phyloP scores from a whole-genome alignment of 2,888 invertebrate genomes.

The Caenorhabditis macrosperma region DNA sequence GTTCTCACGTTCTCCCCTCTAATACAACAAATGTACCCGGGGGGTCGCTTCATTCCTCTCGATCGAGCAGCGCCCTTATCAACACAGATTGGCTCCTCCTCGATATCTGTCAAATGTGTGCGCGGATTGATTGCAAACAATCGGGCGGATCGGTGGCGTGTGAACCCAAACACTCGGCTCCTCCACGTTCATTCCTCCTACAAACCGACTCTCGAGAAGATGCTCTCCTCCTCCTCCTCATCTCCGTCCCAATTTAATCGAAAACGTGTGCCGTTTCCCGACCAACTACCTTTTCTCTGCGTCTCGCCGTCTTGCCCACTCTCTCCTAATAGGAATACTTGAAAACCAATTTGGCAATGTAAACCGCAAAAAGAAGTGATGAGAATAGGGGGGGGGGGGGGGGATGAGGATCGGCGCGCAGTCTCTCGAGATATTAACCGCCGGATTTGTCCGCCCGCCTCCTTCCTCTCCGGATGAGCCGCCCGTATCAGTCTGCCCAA shows the following conservation, averaged over 20 bases:
- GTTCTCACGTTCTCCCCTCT: neutral
- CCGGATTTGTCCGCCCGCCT: conserved; percentile 33
- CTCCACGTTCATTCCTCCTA: conserved; percentile 18
- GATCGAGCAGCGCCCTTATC: neutral
- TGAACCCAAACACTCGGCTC: conserved; percentile 44
- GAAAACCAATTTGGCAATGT: conserved; percentile 55
- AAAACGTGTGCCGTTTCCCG: conserved; percentile 37
- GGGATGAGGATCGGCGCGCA: neutral
- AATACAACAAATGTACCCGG: neutral
- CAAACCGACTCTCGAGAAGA: conserved; percentile 9
- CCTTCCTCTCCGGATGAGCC: conserved; percentile 15
- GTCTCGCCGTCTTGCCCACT: conserved; percentile 22
- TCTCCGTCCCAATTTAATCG: conserved; percentile 51
- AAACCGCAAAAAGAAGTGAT: conserved; percentile 14
- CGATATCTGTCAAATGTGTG: conserved; percentile 52
- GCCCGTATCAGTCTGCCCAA: conserved; percentile 2
- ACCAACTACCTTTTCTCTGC: conserved; percentile 39
- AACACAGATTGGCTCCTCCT: neutral
- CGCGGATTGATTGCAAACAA: conserved; percentile 46
- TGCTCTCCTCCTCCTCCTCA: conserved; percentile 15
- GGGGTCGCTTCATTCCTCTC: no score
- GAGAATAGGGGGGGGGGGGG: neutral
- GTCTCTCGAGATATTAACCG: conserved; percentile 24
- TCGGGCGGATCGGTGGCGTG: conserved; percentile 41
- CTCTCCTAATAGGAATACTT: conserved; percentile 42